Evolutionary conservation across 2,113 vertebrate genomes (phyloP).

Genomic region (Verasper variegatus): DNA sequence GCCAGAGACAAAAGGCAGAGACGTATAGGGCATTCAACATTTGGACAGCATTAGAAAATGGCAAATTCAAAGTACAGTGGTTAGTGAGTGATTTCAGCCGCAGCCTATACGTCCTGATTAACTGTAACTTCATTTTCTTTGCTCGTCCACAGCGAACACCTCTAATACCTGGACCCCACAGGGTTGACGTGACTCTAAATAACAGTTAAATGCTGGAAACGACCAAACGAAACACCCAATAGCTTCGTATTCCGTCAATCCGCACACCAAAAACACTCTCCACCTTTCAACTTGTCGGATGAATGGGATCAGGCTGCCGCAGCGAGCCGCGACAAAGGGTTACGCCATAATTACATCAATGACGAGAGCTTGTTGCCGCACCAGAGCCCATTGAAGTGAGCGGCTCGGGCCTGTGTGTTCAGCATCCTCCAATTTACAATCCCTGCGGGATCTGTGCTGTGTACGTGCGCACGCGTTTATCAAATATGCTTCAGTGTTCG

Average conservation of each 20-base stretch:
- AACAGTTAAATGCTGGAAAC: not conserved
- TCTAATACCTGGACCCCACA: too few relatives aligned
- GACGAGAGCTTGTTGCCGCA: slow-evolving; percentile 35
- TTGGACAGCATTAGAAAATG: too few relatives aligned
- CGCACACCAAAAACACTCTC: slow-evolving; percentile 3
- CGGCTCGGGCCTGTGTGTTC: not conserved
- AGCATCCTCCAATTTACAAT: not conserved
- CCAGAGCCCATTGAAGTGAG: slow-evolving; percentile 45
- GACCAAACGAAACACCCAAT: too few relatives aligned
- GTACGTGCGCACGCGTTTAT: not conserved
- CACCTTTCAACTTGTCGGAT: slow-evolving; percentile 29
- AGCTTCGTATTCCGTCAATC: slow-evolving; percentile 5
- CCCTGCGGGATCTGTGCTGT: slow-evolving; percentile 29
- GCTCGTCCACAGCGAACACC: not conserved
- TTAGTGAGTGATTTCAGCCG: too few relatives aligned
- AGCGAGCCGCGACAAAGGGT: slow-evolving; percentile 31
- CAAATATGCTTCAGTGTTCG: not conserved
- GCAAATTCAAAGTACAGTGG: too few relatives aligned
- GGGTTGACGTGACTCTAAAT: not conserved
- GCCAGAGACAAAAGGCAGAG: too few relatives aligned
- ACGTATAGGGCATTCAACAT: too few relatives aligned
- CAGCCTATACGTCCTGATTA: not conserved
- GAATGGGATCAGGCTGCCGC: slow-evolving; percentile 6
- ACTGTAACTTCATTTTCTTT: not conserved
- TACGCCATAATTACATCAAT: slow-evolving; percentile 63